Base-by-base conservation (phyloP, 2,888 invertebrate genomes). In the Amiota minor region DNA sequence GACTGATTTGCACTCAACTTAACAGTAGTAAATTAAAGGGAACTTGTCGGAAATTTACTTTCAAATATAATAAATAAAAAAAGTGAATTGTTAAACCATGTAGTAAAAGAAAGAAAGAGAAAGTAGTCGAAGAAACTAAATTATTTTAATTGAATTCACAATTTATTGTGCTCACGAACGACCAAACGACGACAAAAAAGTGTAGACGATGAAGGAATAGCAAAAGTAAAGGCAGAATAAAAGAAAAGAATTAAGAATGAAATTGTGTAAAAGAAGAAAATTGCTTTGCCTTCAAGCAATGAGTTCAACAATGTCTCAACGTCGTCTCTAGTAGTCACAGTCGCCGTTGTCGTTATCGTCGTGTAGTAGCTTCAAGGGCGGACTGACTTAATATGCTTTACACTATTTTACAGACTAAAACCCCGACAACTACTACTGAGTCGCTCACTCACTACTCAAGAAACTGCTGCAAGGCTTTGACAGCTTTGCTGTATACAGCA, bases 1-100 rank as follows among this genome's bases (percentile, higher is more conserved):
- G 16, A 45, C 35, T 81, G 79, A 84, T 84, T 84, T 82, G 72
- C 75, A 72, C 47, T 76, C 76, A 75, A 72, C 47, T 62, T 47
- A 65, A 61, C 14, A 65, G 47, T 23, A 65, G 47, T 49, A 49
- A 65, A 65, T 49, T 65, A 8, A 35, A 20, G 35, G 49, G 47
- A 65, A 64, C 65, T 65, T 35, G 35, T 35, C 35, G 35, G 35
- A 35, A 35, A 35, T 35, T 35, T 35, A 35, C 35, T 35, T 35
- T 35, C 35, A 35, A 35, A 35, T 35, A 6, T 1, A 35, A 35
- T 35, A 6, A 65, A 65, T 65, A 47, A 47, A 49, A 65, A 11
- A 47, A 20, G 2, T 47, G 18, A 49, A 16, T 53, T 6, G 46
- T 47, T 46, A 46, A 16, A 18, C 16, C 64, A 64, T 64, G 64